Evolutionary conservation across 2,113 vertebrate genomes (phyloP).

Genomic region (Australoheros scitulus): DNA sequence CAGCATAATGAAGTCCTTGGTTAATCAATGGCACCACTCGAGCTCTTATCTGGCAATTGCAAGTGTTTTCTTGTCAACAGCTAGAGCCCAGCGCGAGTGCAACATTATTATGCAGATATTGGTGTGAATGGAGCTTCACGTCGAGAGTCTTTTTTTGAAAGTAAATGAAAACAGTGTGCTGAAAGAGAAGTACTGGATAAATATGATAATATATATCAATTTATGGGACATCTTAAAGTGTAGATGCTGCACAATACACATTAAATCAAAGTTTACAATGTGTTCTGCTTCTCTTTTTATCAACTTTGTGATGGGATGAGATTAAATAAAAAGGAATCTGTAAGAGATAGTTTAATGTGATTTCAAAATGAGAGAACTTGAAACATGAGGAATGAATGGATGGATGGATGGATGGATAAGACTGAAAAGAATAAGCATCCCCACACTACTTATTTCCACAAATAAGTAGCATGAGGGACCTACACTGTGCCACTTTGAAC

Average conservation of each 20-base stretch:
- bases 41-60: conserved; percentile 73
- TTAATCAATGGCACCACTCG: conserved; percentile 76
- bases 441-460: neutral
- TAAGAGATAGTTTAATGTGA: neutral
- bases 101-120: conserved; percentile 56
- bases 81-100: conserved; percentile 22
- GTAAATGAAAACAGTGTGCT: neutral
- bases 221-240: neutral
- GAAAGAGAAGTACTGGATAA: neutral
- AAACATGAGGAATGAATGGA: neutral
- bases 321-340: neutral
- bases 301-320: neutral
- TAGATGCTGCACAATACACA: neutral
- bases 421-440: neutral
- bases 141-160: conserved; percentile 23
- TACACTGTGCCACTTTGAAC: neutral
- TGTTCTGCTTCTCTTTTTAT: conserved; percentile 15
- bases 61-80: conserved; percentile 71
- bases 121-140: conserved; percentile 15
- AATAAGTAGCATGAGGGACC: neutral
- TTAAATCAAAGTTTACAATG: neutral
- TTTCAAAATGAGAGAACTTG: neutral
- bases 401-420: neutral
- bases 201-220: neutral
- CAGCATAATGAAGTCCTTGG: conserved; percentile 73